These are phyloP conservation scores for Catajapyx aquilonaris DNA, from an alignment of 1,140 invertebrate species.

Conservation along the genomic window DNA sequence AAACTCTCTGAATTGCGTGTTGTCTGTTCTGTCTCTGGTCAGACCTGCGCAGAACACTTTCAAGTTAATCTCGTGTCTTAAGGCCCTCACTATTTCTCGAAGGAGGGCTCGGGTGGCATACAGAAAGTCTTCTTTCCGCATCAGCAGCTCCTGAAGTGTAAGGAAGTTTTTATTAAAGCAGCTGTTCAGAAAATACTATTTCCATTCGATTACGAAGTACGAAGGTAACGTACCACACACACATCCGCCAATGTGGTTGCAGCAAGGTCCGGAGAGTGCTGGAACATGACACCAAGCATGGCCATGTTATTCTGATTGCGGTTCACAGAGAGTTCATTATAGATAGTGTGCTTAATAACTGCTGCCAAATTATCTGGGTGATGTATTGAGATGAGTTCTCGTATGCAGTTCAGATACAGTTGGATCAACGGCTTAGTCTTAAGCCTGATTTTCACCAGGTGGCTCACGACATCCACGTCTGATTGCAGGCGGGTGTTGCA, in stretches of 20 bases:
- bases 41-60: conserved; percentile 42
- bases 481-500: conserved; percentile 49
- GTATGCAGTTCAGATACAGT: conserved; percentile 67
- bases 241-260: conserved; percentile 59
- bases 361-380: conserved; percentile 63
- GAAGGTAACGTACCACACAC: conserved; percentile 42
- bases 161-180: background rate
- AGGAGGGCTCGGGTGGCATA: conserved; percentile 59
- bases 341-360: conserved; percentile 79
- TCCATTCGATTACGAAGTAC: no score
- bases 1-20: conserved; percentile 28
- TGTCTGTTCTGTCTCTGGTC: conserved; percentile 36
- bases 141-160: conserved; percentile 52
- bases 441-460: conserved; percentile 70
- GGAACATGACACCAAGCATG: conserved; percentile 65
- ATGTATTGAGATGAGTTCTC: conserved; percentile 28
- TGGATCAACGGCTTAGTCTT: conserved; percentile 84
- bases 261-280: conserved; percentile 50
- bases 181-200: conserved; percentile 4
- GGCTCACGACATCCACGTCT: conserved; percentile 77
- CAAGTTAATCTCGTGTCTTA: conserved; percentile 58
- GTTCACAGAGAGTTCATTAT: conserved; percentile 75
- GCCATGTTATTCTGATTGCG: conserved; percentile 89
- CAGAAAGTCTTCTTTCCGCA: conserved; percentile 77
- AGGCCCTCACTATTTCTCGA: conserved; percentile 67